These are phyloP conservation scores for Paradisaea rubra DNA, from an alignment of 2,113 vertebrate species.

Conservation along the genomic window DNA sequence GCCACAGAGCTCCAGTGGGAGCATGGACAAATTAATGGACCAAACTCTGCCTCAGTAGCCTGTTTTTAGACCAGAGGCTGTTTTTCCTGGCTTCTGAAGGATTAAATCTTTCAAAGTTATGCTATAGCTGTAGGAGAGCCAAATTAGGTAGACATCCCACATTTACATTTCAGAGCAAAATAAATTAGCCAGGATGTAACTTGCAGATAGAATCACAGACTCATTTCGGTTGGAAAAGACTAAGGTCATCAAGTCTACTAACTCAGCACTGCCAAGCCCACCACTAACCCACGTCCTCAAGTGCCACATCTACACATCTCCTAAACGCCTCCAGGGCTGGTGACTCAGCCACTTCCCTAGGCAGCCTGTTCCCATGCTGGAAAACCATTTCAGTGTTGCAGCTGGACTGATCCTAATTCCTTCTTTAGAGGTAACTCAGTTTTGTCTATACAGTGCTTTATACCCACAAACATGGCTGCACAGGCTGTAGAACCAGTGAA, in stretches of 20 bases:
- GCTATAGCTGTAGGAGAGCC: not conserved
- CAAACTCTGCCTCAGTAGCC: not conserved
- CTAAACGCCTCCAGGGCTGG: not conserved
- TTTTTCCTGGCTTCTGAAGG: not conserved
- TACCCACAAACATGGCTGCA: not conserved
- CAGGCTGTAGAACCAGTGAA: not conserved
- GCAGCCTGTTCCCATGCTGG: not conserved
- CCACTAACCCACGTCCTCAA: not conserved
- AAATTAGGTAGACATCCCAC: not conserved
- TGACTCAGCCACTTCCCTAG: not conserved
- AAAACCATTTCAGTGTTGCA: not conserved
- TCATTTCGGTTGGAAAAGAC: not conserved
- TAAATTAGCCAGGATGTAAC: not conserved
- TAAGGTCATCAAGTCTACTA: not conserved
- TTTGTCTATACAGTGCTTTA: not conserved
- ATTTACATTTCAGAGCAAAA: not conserved
- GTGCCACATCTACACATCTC: not conserved
- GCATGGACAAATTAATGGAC: not conserved
- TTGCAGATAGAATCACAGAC: not conserved
- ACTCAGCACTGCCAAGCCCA: not conserved
- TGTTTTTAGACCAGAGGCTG: not conserved
- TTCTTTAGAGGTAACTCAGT: not conserved
- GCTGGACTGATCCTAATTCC: not conserved
- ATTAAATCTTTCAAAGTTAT: not conserved
- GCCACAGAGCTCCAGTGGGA: not conserved